Conservation (phyloP, 2,113 vertebrate species). For the Pogonocichla stellata region DNA sequence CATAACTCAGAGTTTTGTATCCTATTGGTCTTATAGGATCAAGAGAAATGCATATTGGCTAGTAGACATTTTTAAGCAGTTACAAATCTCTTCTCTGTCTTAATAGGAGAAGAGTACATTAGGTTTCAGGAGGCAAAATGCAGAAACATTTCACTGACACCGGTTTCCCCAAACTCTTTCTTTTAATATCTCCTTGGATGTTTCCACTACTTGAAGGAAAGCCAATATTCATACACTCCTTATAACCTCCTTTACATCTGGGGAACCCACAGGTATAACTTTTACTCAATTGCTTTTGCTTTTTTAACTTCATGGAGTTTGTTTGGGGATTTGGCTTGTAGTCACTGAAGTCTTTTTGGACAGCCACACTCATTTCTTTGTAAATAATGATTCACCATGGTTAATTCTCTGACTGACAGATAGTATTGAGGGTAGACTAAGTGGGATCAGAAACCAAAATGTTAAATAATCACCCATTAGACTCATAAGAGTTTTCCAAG, state of each 20-base stretch:
- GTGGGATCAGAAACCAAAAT: not conserved
- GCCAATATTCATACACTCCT: not conserved
- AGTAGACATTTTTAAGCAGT: not conserved
- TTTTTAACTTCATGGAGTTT: not conserved
- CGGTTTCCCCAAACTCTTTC: not conserved
- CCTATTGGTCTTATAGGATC: not conserved
- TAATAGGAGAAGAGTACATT: not conserved
- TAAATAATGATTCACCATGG: slow-evolving; percentile 1
- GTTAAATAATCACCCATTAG: not conserved
- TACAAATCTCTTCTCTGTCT: not conserved
- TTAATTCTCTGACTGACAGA: not conserved
- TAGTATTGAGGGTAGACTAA: not conserved
- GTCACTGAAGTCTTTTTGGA: not conserved
- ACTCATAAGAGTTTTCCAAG: not conserved
- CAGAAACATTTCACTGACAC: not conserved
- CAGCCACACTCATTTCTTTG: not conserved
- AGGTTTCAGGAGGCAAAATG: not conserved
- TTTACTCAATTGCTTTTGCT: not conserved
- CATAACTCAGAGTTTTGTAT: not conserved
- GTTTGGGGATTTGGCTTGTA: not conserved
- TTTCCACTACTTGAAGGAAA: not conserved
- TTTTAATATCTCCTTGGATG: not conserved
- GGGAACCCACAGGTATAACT: not conserved
- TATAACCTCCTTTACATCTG: not conserved
- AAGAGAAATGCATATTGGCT: not conserved